phyloP scores from a whole-genome alignment of 2,113 vertebrate species.

The Eulemur rufifrons region DNA sequence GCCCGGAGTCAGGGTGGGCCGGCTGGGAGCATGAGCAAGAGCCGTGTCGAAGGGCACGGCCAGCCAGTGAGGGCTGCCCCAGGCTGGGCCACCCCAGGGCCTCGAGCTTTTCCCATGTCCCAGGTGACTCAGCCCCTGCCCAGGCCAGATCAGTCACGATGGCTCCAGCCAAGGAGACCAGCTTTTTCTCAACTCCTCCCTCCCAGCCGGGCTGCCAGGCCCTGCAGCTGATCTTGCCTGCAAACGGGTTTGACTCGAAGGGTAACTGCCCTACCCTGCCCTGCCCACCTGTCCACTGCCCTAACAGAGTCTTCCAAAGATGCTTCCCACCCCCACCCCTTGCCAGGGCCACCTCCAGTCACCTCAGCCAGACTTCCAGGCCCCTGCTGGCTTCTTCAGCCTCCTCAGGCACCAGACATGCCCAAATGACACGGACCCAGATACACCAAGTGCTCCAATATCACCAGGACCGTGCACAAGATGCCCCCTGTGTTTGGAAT shows the following conservation, averaged over 20 bases:
- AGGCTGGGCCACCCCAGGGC: not conserved
- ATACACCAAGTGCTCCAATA: not conserved
- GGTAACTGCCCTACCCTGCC: conserved; percentile 60
- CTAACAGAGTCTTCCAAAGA: not conserved
- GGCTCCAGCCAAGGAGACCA: conserved; percentile 18
- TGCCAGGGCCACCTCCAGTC: not conserved
- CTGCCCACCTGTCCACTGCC: conserved; percentile 44
- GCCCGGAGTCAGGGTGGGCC: not conserved
- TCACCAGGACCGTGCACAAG: not conserved
- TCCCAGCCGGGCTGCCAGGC: conserved; percentile 57
- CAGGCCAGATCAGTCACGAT: not conserved
- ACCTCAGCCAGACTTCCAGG: not conserved
- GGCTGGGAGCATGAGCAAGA: not conserved
- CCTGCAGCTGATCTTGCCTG: conserved; percentile 55
- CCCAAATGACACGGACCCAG: not conserved
- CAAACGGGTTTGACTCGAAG: conserved; percentile 75
- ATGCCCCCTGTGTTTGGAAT: not conserved
- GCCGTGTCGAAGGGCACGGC: not conserved
- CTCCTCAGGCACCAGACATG: not conserved
- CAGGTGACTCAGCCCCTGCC: conserved; percentile 47
- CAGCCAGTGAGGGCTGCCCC: not conserved
- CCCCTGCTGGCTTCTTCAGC: not conserved
- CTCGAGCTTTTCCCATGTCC: not conserved
- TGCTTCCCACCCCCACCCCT: not conserved
- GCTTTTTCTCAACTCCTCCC: conserved; percentile 42